These are phyloP conservation scores for Cryptops parisi DNA, from an alignment of 2,888 invertebrate species.

Conservation along the genomic window DNA sequence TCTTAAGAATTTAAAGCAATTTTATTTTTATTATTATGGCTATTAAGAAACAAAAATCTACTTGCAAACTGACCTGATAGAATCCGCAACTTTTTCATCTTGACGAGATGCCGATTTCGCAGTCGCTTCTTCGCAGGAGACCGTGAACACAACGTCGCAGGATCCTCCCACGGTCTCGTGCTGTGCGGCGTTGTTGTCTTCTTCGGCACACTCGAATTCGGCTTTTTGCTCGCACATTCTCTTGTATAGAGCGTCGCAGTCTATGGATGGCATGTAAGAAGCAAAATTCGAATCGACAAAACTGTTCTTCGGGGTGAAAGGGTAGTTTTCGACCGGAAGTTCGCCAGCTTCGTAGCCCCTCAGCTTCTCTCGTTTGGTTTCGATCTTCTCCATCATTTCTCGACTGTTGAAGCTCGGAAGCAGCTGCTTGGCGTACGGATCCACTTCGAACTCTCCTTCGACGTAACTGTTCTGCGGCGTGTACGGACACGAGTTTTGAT, in stretches of 20 bases:
- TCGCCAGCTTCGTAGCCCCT: slow-evolving; percentile 22
- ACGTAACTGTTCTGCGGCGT: slow-evolving; percentile 32
- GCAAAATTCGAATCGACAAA: slow-evolving; percentile 27
- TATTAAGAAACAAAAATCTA: too few relatives aligned
- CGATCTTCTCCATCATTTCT: slow-evolving; percentile 35
- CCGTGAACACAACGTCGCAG: too few relatives aligned
- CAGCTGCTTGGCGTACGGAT: slow-evolving; percentile 19
- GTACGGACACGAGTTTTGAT: slow-evolving; percentile 26
- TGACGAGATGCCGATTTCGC: too few relatives aligned
- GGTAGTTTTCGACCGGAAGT: slow-evolving; percentile 22
- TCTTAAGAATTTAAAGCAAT: too few relatives aligned
- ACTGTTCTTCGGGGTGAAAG: slow-evolving; percentile 33
- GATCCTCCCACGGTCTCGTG: too few relatives aligned
- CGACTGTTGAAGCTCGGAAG: slow-evolving; percentile 35
- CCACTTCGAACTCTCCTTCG: slow-evolving; percentile 25
- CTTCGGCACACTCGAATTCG: too few relatives aligned
- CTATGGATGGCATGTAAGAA: slow-evolving; percentile 19
- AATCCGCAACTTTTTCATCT: too few relatives aligned
- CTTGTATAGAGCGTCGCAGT: slow-evolving; percentile 19
- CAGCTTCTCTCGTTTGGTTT: slow-evolving; percentile 30
- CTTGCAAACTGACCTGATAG: too few relatives aligned
- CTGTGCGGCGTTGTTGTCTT: too few relatives aligned
- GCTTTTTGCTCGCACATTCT: slow-evolving; percentile 16
- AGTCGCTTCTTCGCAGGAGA: too few relatives aligned
- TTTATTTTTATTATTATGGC: too few relatives aligned